These are phyloP conservation scores for Drosophila acutilabella DNA, from an alignment of 2,888 invertebrate species.

Conservation along the genomic window DNA sequence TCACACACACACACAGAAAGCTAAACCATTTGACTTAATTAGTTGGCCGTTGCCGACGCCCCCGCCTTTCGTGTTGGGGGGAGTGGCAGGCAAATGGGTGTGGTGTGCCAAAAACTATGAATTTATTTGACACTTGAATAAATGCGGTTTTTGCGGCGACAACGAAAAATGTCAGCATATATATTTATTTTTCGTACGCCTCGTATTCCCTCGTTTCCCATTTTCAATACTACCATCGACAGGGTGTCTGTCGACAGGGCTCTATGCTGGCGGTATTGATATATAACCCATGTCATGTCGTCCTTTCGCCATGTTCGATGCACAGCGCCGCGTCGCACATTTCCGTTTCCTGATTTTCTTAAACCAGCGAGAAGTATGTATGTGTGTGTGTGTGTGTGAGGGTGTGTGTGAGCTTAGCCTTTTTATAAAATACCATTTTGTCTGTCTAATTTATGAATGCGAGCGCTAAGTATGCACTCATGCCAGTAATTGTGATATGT, in stretches of 20 bases:
- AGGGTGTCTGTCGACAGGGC: slow-evolving; percentile 33
- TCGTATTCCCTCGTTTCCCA: slow-evolving; percentile 20
- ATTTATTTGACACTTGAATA: slow-evolving; percentile 84
- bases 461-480: slow-evolving; percentile 59
- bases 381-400: slow-evolving; percentile 22
- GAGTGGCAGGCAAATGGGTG: slow-evolving; percentile 9
- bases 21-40: slow-evolving; percentile 83
- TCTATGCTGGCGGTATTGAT: slow-evolving; percentile 51
- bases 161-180: slow-evolving; percentile 75
- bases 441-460: slow-evolving; percentile 73
- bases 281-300: slow-evolving; percentile 68
- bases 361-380: slow-evolving; percentile 17
- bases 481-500: slow-evolving; percentile 71
- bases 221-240: slow-evolving; percentile 21
- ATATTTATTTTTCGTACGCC: slow-evolving; percentile 55
- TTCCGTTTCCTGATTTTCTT: slow-evolving; percentile 79
- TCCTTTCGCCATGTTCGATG: slow-evolving; percentile 71
- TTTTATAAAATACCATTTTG: slow-evolving; percentile 69
- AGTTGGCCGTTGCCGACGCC: slow-evolving; percentile 62
- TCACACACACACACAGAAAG: slow-evolving; percentile 10
- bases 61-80: slow-evolving; percentile 12
- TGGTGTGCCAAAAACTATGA: slow-evolving; percentile 68
- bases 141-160: slow-evolving; percentile 80
- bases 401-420: slow-evolving; percentile 61
- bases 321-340: slow-evolving; percentile 78